phyloP scores from a whole-genome alignment of 2,888 invertebrate genomes.

The Mactromeris polynyma region DNA sequence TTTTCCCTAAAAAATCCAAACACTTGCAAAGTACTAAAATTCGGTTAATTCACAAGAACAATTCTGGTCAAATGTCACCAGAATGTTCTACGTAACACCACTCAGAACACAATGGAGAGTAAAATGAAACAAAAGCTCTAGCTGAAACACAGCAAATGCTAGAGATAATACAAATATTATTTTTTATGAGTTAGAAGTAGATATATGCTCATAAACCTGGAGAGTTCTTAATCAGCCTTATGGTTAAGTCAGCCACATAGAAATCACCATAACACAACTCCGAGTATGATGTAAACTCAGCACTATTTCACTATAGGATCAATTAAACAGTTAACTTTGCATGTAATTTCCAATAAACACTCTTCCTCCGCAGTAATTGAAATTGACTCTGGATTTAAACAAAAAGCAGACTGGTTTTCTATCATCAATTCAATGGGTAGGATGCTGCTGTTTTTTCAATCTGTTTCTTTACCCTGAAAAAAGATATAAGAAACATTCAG shows the following conservation, averaged over 20 bases:
- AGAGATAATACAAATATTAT: not conserved
- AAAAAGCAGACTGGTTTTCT: not conserved
- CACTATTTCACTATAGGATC: not conserved
- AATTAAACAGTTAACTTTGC: not conserved
- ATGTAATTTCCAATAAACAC: slow-evolving; percentile 11
- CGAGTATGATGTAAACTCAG: not conserved
- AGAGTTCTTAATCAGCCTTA: not conserved
- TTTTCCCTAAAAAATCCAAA: not conserved
- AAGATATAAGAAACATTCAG: not conserved
- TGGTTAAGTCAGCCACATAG: not conserved
- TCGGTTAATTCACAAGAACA: not conserved
- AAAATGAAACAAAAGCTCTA: not conserved
- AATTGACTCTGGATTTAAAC: not conserved
- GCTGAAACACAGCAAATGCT: not conserved
- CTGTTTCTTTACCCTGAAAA: not conserved
- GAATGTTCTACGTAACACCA: not conserved
- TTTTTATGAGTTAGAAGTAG: not conserved
- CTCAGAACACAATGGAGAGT: not conserved
- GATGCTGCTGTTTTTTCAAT: not conserved
- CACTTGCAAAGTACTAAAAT: not conserved
- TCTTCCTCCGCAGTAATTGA: not conserved
- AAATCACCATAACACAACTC: not conserved
- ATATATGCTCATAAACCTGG: not conserved
- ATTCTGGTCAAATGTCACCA: not conserved
- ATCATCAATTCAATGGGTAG: not conserved